Evolutionary conservation across 2,113 vertebrate species (phyloP).

Genomic region (Climacteris rufus): DNA sequence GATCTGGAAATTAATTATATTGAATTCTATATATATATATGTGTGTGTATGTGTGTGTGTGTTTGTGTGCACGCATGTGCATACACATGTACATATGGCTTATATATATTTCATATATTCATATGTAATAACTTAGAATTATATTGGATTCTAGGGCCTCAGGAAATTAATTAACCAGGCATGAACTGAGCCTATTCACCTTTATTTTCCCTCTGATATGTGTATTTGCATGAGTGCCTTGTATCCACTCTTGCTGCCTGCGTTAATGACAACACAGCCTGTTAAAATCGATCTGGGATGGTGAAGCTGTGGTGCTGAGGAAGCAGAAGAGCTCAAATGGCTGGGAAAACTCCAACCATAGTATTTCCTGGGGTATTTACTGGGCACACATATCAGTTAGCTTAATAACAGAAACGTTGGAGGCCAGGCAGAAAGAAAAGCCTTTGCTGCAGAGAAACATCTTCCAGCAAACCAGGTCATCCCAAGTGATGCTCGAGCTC

Average conservation of each 20-base stretch:
- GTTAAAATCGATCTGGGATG: not conserved
- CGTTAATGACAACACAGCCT: not conserved
- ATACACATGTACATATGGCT: not conserved
- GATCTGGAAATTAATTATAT: not conserved
- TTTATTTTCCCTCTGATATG: not conserved
- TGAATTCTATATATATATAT: not conserved
- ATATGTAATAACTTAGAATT: not conserved
- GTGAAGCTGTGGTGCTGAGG: not conserved
- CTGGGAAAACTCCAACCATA: not conserved
- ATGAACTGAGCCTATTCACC: not conserved
- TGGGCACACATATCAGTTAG: not conserved
- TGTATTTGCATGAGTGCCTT: not conserved
- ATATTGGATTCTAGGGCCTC: not conserved
- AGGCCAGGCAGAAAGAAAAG: not conserved
- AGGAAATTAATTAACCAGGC: not conserved
- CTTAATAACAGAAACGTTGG: not conserved
- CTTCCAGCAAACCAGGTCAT: not conserved
- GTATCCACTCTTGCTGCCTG: not conserved
- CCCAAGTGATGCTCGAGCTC: accelerated
- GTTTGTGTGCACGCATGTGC: accelerated
- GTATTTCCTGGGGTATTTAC: not conserved
- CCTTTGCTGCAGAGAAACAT: not conserved
- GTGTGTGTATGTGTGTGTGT: accelerated
- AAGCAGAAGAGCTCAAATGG: not conserved
- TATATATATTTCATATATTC: not conserved